A percentile compares a stretch with the other conserved stretches of the same genome.
These are phyloP conservation scores for Condylura cristata DNA, from an alignment of 2,113 vertebrate genomes.

Conservation along the genomic window DNA sequence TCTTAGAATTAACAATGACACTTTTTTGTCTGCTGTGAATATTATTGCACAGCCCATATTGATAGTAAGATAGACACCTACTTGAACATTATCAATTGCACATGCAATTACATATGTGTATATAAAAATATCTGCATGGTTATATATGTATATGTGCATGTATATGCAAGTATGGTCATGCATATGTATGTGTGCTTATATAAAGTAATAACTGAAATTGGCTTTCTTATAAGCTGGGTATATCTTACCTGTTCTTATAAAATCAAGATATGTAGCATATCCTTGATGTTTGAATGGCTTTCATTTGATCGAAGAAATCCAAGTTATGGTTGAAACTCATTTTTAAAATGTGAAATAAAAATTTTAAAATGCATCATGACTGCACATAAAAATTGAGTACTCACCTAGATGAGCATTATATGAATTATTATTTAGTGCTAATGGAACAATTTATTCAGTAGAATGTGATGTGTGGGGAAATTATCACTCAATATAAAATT, in stretches of 20 bases:
- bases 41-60: background rate
- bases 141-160: background rate
- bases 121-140: background rate
- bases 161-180: background rate
- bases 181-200: background rate
- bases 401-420: constrained; percentile 35
- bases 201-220: background rate
- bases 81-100: background rate
- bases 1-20: background rate
- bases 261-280: background rate
- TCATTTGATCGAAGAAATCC: background rate
- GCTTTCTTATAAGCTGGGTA: background rate
- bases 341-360: background rate
- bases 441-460: constrained; percentile 64
- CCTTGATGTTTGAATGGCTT: background rate
- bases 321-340: background rate
- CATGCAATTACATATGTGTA: background rate
- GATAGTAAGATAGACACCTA: background rate
- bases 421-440: constrained; percentile 55
- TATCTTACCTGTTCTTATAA: background rate
- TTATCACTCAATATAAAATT: constrained; percentile 75
- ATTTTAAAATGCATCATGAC: background rate
- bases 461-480: constrained; percentile 58
- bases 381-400: constrained; percentile 10
- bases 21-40: background rate